phyloP scores from a whole-genome alignment of 2,888 invertebrate species.

The Halictus quadricinctus region DNA sequence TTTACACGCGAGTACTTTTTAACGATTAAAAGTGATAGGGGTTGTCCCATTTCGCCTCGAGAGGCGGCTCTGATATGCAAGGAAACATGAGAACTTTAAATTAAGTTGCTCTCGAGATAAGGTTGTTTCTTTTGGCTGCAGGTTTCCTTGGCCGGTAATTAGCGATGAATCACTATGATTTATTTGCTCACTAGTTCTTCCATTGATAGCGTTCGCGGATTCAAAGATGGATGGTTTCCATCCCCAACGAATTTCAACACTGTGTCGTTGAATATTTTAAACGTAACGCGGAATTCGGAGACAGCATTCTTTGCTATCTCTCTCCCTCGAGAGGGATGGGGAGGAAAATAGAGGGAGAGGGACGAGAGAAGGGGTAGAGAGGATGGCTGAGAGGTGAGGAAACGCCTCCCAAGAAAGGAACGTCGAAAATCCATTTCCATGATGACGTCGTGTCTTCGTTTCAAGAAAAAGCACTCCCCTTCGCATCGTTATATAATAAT shows the following conservation, averaged over 20 bases:
- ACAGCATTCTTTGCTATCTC: not conserved
- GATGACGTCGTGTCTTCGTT: slow-evolving; percentile 48
- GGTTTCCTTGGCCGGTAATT: not conserved
- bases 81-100: not conserved
- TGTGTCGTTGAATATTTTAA: not conserved
- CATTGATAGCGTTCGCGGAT: not conserved
- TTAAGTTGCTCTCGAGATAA: not conserved
- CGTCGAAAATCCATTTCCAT: slow-evolving; percentile 52
- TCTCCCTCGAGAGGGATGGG: not conserved
- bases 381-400: not conserved
- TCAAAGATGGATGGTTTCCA: not conserved
- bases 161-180: slow-evolving; percentile 5
- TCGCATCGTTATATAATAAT: slow-evolving; percentile 28
- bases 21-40: slow-evolving; percentile 1
- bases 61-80: not conserved
- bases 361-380: not conserved
- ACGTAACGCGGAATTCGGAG: not conserved
- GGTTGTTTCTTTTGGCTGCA: not conserved
- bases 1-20: slow-evolving; percentile 12
- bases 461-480: slow-evolving; percentile 29
- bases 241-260: not conserved
- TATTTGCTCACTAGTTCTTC: not conserved
- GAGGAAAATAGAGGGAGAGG: not conserved
- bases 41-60: not conserved
- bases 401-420: slow-evolving; percentile 12